These are phyloP conservation scores for Riparia riparia DNA, from an alignment of 2,113 vertebrate genomes.

Conservation along the genomic window DNA sequence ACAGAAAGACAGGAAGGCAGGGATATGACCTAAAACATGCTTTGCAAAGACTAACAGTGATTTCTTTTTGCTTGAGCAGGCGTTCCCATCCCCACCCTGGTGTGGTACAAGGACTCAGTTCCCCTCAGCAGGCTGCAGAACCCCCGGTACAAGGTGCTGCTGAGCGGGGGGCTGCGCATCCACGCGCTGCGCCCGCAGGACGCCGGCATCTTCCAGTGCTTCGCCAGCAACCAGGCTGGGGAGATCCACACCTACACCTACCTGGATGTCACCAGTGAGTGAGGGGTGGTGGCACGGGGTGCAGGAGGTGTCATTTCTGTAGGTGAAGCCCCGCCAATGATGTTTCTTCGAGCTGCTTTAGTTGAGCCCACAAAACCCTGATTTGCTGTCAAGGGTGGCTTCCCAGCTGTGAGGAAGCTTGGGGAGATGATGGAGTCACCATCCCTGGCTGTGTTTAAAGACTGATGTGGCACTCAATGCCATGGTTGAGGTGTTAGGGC, in stretches of 20 bases:
- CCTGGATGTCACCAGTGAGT: slow-evolving; percentile 93
- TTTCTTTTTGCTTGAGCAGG: slow-evolving; percentile 55
- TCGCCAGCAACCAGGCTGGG: slow-evolving; percentile 87
- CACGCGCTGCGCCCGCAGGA: slow-evolving; percentile 84
- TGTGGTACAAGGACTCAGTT: slow-evolving; percentile 91
- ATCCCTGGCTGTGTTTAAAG: too few relatives aligned
- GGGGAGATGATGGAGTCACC: too few relatives aligned
- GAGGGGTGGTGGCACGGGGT: accelerated
- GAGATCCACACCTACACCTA: slow-evolving; percentile 87
- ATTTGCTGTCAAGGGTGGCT: not conserved
- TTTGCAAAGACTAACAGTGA: not conserved
- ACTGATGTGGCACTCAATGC: too few relatives aligned
- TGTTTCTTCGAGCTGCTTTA: not conserved
- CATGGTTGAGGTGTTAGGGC: too few relatives aligned
- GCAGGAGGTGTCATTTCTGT: not conserved
- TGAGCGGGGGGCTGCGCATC: slow-evolving; percentile 82
- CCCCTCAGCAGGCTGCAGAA: slow-evolving; percentile 83
- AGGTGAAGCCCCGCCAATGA: not conserved
- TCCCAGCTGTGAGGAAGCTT: not conserved
- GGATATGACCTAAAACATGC: not conserved
- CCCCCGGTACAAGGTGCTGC: slow-evolving; percentile 85
- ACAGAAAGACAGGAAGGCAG: not conserved
- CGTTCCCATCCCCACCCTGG: slow-evolving; percentile 83
- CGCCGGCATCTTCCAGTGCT: slow-evolving; percentile 93
- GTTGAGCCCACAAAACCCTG: accelerated